Evolutionary conservation across 2,113 vertebrate species (phyloP), one percentile per base, ranked within the genome.

Genomic region (Sigmodon hispidus): DNA sequence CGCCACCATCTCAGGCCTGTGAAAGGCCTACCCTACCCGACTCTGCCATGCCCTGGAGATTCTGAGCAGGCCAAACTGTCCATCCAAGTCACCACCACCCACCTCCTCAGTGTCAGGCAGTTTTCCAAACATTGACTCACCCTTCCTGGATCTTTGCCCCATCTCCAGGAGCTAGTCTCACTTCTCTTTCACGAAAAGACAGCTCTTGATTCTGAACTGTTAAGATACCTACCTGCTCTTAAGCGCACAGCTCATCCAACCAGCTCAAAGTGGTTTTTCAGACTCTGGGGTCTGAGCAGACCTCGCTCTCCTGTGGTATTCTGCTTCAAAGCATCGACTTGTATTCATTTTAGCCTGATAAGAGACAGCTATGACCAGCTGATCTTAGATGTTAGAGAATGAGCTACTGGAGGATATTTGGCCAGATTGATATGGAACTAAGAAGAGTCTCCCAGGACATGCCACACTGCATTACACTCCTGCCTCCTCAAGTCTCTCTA

Each of bases 271-370:
- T 76, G 40, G 19, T 80, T 57, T 15, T 31, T 29, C 50, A 40
- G 48, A 48, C 55, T 65, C 34, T 11, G 5, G 7, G 45, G 15
- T 22, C 45, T n/a, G 36, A 59, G 59, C 40, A 19, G 26, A 59
- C 31, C 73, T 87, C 57, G 16, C 45, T 31, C n/a, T 87, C 9
- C 45, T 61, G 34, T 40, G 15, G n/a, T 80, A 6, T 40, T 79
- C 2, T 59, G 15, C 75, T 90, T 89, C 79, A 73, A 90, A 94
- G 87, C 43, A 69, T 77, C 96, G 45, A 77, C 11, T 8, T 83
- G 57, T 67, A 43, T 63, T 50, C n/a, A 24, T 45, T 89, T 93
- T n/a, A 83, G 65, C 77, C 22, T 57, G 13, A 72, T 40, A 45
- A 87, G 59, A 95, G 52, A 26, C 13, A 34, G 29, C 81, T 22